Conservation (phyloP, 2,113 vertebrate species). For the Mustela lutreola region DNA sequence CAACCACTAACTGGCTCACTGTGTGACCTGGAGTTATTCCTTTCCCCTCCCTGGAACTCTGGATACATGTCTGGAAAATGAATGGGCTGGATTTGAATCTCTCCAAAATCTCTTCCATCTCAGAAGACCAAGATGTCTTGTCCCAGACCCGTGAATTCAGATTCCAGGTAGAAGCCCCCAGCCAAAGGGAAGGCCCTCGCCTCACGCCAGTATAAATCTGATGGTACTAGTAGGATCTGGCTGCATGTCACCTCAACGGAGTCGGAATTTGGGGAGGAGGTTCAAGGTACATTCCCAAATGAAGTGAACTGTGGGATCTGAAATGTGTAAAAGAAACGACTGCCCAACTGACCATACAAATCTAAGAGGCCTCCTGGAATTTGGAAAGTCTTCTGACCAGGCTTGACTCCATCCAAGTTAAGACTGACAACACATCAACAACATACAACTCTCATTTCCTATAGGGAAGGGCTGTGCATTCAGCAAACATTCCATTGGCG, state of each 20-base stretch:
- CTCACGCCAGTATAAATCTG: not conserved
- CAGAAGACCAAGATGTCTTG: not conserved
- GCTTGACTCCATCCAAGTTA: not conserved
- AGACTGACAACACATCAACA: not conserved
- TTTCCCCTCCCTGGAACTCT: not conserved
- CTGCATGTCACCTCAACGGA: not conserved
- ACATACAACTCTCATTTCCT: not conserved
- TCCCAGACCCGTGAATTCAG: not conserved
- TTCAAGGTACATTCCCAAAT: not conserved
- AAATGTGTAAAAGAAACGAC: not conserved
- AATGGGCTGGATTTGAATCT: not conserved
- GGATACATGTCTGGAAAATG: not conserved
- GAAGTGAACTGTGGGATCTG: not conserved
- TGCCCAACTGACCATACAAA: not conserved
- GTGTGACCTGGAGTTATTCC: not conserved
- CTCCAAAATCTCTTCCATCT: conserved; percentile 1
- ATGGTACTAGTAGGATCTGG: not conserved
- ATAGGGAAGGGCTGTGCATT: not conserved
- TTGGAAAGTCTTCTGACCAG: not conserved
- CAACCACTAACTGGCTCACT: conserved; percentile 30
- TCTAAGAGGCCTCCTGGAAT: not conserved
- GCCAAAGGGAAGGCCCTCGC: not conserved
- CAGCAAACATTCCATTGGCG: too few relatives aligned
- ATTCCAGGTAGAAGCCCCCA: not conserved
- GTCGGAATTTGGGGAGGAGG: not conserved